Conservation (phyloP, 2,113 vertebrate genomes). For the Cepphus grylle region DNA sequence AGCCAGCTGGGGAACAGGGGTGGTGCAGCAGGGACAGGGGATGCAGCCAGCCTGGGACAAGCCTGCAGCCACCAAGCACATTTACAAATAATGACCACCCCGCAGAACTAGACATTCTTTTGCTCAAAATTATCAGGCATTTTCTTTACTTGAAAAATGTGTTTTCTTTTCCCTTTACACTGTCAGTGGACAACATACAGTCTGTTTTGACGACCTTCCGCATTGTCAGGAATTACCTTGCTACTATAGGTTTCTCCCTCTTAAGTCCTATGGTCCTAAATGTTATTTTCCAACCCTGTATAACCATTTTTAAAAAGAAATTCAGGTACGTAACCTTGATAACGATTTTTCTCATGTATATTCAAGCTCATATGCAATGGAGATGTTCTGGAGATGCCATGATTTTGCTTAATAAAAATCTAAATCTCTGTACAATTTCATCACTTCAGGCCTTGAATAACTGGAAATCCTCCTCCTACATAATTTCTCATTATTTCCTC, state of each 20-base stretch:
- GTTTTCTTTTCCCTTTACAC: neutral
- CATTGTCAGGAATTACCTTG: neutral
- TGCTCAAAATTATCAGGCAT: neutral
- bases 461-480: slow-evolving; percentile 44
- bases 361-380: neutral
- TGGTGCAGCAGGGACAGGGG: neutral
- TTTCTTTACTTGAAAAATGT: neutral
- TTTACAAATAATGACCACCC: neutral
- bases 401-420: slow-evolving; percentile 22
- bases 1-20: neutral
- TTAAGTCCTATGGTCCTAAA: neutral
- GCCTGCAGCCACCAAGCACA: neutral
- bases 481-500: slow-evolving; percentile 10
- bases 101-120: neutral
- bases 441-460: slow-evolving; percentile 2
- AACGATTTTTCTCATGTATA: neutral
- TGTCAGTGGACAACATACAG: neutral
- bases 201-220: neutral
- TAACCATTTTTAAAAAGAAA: neutral
- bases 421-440: neutral
- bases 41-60: rapidly evolving
- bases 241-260: neutral
- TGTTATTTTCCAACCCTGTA: neutral
- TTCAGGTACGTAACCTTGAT: neutral
- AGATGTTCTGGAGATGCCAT: neutral